Evolutionary conservation across 2,888 invertebrate species (phyloP).

Genomic region (Strigamia maritima): DNA sequence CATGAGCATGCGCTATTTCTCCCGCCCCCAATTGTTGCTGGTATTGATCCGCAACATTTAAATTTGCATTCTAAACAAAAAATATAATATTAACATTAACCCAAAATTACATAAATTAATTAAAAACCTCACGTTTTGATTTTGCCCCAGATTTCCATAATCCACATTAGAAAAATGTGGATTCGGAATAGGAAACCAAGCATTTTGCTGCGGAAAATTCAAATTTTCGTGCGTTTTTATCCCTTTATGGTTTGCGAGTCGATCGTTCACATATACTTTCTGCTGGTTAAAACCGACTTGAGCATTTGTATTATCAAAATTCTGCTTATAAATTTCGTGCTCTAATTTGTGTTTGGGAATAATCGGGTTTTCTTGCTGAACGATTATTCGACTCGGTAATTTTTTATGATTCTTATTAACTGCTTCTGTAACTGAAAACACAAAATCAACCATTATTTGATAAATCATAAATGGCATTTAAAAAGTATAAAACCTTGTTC

Average conservation of each 20-base stretch:
- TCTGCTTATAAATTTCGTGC: background rate
- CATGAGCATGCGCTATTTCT: background rate
- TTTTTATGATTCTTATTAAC: background rate
- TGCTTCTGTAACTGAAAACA: background rate
- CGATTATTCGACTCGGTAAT: background rate
- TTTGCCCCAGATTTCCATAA: background rate
- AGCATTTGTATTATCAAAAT: background rate
- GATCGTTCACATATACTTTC: background rate
- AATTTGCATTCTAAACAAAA: background rate
- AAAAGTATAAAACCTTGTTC: conserved; percentile 1
- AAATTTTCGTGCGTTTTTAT: background rate
- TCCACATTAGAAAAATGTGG: background rate
- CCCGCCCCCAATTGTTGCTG: background rate
- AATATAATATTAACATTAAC: no score
- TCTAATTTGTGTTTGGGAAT: background rate
- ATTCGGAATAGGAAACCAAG: background rate
- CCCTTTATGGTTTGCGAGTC: background rate
- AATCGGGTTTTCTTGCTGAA: background rate
- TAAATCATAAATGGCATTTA: no score
- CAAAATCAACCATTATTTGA: background rate
- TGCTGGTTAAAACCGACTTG: background rate
- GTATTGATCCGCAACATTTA: background rate
- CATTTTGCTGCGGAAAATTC: background rate
- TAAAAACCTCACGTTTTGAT: background rate
- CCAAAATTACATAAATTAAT: no score